phyloP scores from a whole-genome alignment of 2,888 invertebrate species.

The Heterodera filipjevi region DNA sequence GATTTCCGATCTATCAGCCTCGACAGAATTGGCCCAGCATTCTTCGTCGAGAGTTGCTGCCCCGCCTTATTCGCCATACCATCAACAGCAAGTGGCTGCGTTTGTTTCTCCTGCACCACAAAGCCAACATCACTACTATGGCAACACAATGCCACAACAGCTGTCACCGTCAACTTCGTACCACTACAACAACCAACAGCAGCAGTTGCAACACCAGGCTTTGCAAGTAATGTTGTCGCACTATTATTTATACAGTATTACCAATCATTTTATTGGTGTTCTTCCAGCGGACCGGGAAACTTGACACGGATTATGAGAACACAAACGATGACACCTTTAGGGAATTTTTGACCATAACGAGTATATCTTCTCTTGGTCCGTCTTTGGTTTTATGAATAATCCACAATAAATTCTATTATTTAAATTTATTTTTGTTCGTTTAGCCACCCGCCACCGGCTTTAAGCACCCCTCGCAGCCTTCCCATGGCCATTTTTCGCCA shows the following conservation, averaged over 20 bases:
- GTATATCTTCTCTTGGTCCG: too few relatives aligned
- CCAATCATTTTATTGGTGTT: too few relatives aligned
- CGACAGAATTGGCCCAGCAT: neutral
- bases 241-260: too few relatives aligned
- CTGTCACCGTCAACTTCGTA: constrained; percentile 5
- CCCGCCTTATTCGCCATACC: neutral
- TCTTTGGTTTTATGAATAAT: too few relatives aligned
- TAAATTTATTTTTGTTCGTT: neutral
- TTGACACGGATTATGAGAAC: too few relatives aligned
- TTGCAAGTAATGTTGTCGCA: constrained; percentile 15
- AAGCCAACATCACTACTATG: neutral
- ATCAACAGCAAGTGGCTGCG: neutral
- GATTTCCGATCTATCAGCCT: neutral
- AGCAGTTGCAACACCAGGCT: constrained; percentile 18
- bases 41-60: neutral
- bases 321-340: too few relatives aligned
- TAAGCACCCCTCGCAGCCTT: constrained; percentile 15
- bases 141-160: constrained; percentile 10
- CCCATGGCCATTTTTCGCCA: constrained; percentile 2
- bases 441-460: constrained; percentile 16
- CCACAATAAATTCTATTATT: too few relatives aligned
- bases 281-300: too few relatives aligned
- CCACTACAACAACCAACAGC: constrained; percentile 19
- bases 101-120: neutral
- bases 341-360: too few relatives aligned